Evolutionary conservation across 1,140 invertebrate species (phyloP).

Genomic region (Lerema accius): DNA sequence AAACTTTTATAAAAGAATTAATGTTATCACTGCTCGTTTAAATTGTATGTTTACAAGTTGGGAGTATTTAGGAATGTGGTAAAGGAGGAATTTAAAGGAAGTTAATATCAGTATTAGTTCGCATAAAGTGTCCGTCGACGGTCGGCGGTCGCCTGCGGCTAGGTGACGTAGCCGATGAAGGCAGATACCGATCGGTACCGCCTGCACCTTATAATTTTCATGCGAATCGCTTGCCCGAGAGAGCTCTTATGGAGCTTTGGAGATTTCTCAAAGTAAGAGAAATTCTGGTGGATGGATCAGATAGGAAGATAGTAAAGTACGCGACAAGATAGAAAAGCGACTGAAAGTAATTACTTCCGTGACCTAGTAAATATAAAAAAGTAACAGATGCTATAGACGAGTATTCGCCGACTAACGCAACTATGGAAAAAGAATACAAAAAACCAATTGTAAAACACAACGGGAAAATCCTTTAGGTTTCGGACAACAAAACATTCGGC

Average conservation of each 20-base stretch:
- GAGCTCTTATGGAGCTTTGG: slow-evolving; percentile 31
- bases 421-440: too few species aligned
- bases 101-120: slow-evolving; percentile 56
- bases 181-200: slow-evolving; percentile 59
- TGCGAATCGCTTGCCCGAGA: slow-evolving; percentile 40
- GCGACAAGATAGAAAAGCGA: neutral
- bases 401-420: too few species aligned
- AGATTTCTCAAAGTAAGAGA: slow-evolving; percentile 30
- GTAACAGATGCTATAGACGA: too few species aligned
- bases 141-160: slow-evolving; percentile 57
- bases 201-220: slow-evolving; percentile 66
- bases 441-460: too few species aligned
- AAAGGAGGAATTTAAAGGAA: slow-evolving; percentile 39
- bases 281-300: slow-evolving; percentile 15
- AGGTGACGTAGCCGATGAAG: slow-evolving; percentile 60
- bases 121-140: slow-evolving; percentile 60
- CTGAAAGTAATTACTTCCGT: neutral
- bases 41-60: slow-evolving; percentile 14
- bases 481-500: slow-evolving; percentile 41
- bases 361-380: too few species aligned
- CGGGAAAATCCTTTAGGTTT: slow-evolving; percentile 23
- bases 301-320: neutral
- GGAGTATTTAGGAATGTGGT: slow-evolving; percentile 23
- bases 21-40: neutral
- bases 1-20: neutral